These are phyloP conservation scores for Pantherophis alleghaniensis DNA, from an alignment of 2,797 vertebrate genomes.

Conservation along the genomic window DNA sequence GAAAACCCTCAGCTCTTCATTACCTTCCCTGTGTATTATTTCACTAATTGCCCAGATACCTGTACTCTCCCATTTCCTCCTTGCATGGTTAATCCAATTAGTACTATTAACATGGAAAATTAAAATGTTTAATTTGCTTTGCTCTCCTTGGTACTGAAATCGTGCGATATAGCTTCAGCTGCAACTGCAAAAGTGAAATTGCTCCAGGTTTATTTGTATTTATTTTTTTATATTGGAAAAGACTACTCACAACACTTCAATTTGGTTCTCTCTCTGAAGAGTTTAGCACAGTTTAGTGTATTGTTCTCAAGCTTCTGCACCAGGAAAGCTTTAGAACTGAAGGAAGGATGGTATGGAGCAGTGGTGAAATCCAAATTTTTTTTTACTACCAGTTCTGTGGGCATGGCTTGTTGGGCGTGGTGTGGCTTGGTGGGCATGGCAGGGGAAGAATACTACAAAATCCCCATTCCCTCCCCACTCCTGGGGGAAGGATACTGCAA, in stretches of 20 bases:
- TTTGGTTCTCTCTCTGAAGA: not conserved
- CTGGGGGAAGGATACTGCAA: too few relatives aligned
- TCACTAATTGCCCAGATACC: slow-evolving; percentile 36
- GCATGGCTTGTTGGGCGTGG: too few relatives aligned
- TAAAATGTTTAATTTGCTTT: slow-evolving; percentile 22
- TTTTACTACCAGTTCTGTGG: too few relatives aligned
- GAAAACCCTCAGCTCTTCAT: slow-evolving; percentile 26
- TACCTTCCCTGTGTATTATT: not conserved
- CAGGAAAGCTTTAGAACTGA: not conserved
- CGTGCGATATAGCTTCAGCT: not conserved
- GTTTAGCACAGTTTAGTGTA: not conserved
- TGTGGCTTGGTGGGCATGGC: too few relatives aligned
- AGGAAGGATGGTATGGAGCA: not conserved
- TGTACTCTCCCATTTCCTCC: slow-evolving; percentile 35
- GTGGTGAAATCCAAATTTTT: too few relatives aligned
- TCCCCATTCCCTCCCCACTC: too few relatives aligned
- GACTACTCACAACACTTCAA: not conserved
- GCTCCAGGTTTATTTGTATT: not conserved
- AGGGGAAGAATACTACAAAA: too few relatives aligned
- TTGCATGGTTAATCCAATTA: slow-evolving; percentile 26
- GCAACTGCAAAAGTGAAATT: not conserved
- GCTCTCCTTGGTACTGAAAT: not conserved
- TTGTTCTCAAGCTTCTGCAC: not conserved
- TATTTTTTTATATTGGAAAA: not conserved
- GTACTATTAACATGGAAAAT: slow-evolving; percentile 20